These are phyloP conservation scores for Drosophila insularis DNA, from an alignment of 1,140 invertebrate species.

Conservation along the genomic window DNA sequence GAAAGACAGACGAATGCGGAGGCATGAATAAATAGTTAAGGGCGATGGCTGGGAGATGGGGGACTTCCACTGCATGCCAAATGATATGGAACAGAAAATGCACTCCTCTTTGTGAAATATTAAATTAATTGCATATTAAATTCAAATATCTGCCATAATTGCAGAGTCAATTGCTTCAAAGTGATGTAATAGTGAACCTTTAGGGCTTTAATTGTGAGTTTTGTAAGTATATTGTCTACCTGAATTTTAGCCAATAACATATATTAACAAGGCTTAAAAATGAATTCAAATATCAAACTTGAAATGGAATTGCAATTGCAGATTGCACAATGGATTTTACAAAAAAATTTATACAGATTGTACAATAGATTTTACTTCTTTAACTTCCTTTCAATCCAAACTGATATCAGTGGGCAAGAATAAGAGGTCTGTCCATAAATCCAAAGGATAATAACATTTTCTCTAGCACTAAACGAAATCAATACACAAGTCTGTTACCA, in stretches of 20 bases:
- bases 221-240: too few relatives aligned
- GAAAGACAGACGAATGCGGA: neutral
- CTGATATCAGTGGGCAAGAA: neutral
- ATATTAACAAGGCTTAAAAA: too few relatives aligned
- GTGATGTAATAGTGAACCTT: too few relatives aligned
- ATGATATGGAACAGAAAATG: conserved; percentile 1
- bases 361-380: too few relatives aligned
- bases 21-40: conserved; percentile 5
- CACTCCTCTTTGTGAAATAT: neutral
- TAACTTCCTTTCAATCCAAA: too few relatives aligned
- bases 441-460: conserved; percentile 23
- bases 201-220: too few relatives aligned
- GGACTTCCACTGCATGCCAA: neutral
- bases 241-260: too few relatives aligned
- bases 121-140: conserved; percentile 1
- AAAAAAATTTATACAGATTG: too few relatives aligned
- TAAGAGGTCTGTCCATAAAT: conserved; percentile 8
- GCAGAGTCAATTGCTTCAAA: neutral
- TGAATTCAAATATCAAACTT: too few relatives aligned
- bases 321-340: too few relatives aligned
- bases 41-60: neutral
- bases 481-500: conserved; percentile 4
- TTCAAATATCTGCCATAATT: neutral
- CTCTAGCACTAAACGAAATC: conserved; percentile 23
- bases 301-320: too few relatives aligned